Evolutionary conservation across 1,140 invertebrate species (phyloP), one percentile per base, ranked within the genome.

Genomic region (Achroia grisella): DNA sequence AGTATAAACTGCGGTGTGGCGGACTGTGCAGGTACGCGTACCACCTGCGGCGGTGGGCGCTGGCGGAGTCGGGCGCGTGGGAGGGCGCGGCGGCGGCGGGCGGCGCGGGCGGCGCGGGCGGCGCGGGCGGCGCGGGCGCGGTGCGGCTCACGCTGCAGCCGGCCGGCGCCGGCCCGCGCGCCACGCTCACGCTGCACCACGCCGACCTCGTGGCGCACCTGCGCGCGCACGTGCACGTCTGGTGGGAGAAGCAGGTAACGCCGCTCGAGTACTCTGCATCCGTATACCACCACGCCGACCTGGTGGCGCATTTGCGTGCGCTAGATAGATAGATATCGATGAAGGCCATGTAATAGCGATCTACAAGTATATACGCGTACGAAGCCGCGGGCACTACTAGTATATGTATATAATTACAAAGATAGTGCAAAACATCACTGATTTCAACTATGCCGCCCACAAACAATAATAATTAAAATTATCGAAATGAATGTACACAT

Each of bases 141-240:
- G 76, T 98, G 33, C 88, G 93, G 10, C 89, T 97, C 6, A 89
- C 94, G 4, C 89, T 97, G 13, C 95, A 97, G 72, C 94, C 95
- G 27, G 95, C 94, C 10, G 95, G 95, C 8, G 90, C 94, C 11
- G 91, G 93, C 0, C 92, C 94, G 10, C 91, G 94, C 62, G 93
- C 91, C 31, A 88, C 90, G 11, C 87, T 96, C 14, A 90, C 93
- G 46, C 83, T 98, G 71, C 88, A 93, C 13, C 91, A 90, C 30
- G 91, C 91, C 10, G 95, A 98, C 78, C 91, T 94, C 56, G 91
- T 98, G 4, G 96, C 95, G 0, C 96, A 98, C 79, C 83, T 98
- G 10, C 88, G 96, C 47, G 96, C 97, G 0, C 96, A 98, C 88
- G 94, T 97, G 10, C 93, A 94, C n/a, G 92, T 94, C 41, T 97